Evolutionary conservation across 2,888 invertebrate genomes (phyloP).

Genomic region (Oscheius sp.): DNA sequence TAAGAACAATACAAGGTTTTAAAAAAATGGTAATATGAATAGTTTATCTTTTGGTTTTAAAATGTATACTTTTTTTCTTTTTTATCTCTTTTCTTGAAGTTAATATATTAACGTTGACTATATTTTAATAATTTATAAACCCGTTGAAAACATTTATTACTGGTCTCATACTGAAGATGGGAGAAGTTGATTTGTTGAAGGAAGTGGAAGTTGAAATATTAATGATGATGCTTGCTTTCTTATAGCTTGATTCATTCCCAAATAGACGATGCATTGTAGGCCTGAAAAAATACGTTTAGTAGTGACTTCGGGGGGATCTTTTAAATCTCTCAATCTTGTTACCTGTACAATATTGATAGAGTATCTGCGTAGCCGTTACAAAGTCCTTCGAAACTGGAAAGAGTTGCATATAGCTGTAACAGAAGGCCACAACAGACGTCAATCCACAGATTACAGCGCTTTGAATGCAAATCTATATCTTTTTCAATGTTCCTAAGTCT

Average conservation of each 20-base stretch:
- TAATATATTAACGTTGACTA: no score
- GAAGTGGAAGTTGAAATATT: slow-evolving; percentile 6
- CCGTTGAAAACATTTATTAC: no score
- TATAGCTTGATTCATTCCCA: slow-evolving; percentile 8
- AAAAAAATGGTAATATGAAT: no score
- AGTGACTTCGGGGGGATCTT: not conserved
- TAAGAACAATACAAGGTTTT: no score
- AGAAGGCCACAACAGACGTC: slow-evolving; percentile 9
- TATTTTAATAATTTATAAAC: no score
- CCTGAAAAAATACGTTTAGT: not conserved
- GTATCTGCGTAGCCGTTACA: not conserved
- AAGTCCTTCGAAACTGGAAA: slow-evolving; percentile 1
- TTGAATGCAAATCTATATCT: slow-evolving; percentile 10
- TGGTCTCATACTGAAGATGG: no score
- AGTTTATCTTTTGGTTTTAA: no score
- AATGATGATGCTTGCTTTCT: not conserved
- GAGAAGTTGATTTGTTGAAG: no score
- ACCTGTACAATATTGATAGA: slow-evolving; percentile 19
- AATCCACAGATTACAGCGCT: slow-evolving; percentile 6
- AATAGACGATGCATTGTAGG: slow-evolving; percentile 9
- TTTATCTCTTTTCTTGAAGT: no score
- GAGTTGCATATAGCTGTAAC: slow-evolving; percentile 8
- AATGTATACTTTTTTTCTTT: no score
- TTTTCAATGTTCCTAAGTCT: not conserved
- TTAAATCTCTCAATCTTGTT: not conserved